phyloP scores from a whole-genome alignment of 2,888 invertebrate species.

The Phyllotreta striolata region DNA sequence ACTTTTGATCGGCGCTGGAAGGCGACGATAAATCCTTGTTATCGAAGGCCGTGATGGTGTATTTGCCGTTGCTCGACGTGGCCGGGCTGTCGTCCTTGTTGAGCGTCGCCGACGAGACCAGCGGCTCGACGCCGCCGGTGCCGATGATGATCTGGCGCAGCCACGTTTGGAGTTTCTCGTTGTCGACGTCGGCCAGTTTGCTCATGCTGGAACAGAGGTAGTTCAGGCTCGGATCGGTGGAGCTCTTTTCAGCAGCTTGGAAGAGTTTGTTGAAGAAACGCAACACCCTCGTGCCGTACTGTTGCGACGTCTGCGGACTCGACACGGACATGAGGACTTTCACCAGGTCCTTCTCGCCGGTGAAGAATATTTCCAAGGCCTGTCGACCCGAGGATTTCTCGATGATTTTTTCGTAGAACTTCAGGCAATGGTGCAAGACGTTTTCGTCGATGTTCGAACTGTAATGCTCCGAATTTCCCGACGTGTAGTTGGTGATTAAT shows the following conservation, averaged over 20 bases:
- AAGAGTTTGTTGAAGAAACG: slow-evolving; percentile 82
- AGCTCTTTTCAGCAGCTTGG: slow-evolving; percentile 69
- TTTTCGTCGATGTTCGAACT: slow-evolving; percentile 66
- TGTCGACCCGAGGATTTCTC: slow-evolving; percentile 83
- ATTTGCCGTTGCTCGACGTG: slow-evolving; percentile 39
- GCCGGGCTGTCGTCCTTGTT: slow-evolving; percentile 54
- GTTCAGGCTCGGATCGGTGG: slow-evolving; percentile 70
- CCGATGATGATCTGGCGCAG: slow-evolving; percentile 73
- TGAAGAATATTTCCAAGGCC: slow-evolving; percentile 85
- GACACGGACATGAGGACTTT: slow-evolving; percentile 84
- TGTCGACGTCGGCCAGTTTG: slow-evolving; percentile 71
- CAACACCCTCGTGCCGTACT: slow-evolving; percentile 80
- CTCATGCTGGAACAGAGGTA: slow-evolving; percentile 73
- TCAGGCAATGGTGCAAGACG: slow-evolving; percentile 73
- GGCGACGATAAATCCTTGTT: slow-evolving; percentile 35
- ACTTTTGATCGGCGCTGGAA: slow-evolving; percentile 62
- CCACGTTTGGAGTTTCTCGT: slow-evolving; percentile 70
- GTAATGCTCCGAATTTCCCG: slow-evolving; percentile 44
- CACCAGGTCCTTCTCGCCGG: slow-evolving; percentile 74
- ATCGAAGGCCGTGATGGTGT: slow-evolving; percentile 47
- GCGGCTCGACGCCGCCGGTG: slow-evolving; percentile 33
- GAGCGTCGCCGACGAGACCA: slow-evolving; percentile 63
- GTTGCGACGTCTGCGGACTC: slow-evolving; percentile 72
- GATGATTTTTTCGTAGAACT: slow-evolving; percentile 86
- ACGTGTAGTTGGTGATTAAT: slow-evolving; percentile 70